A percentile compares a stretch with the other conserved stretches of the same genome.
phyloP scores from a whole-genome alignment of 2,888 invertebrate species.

The Tenthredo distinguenda region DNA sequence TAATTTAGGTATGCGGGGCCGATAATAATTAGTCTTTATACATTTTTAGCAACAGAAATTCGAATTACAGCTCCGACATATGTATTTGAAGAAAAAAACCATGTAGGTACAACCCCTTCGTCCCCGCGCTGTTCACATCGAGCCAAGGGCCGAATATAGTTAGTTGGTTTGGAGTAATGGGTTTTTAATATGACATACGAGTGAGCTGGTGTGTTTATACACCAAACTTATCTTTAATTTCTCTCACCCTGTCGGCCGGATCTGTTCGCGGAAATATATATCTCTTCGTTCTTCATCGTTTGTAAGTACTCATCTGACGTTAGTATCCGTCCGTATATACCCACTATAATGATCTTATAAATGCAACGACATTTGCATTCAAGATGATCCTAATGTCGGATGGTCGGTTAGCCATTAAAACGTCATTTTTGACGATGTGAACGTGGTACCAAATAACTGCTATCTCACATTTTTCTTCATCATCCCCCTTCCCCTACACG shows the following conservation, averaged over 20 bases:
- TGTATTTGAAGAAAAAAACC: not conserved
- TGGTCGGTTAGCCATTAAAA: conserved; percentile 46
- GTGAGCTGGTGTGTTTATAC: not conserved
- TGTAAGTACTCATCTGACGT: conserved; percentile 12
- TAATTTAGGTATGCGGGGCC: not conserved
- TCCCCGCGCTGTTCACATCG: not conserved
- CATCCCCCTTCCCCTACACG: not conserved
- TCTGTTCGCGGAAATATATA: conserved; percentile 26
- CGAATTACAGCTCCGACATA: not conserved
- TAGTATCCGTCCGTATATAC: not conserved
- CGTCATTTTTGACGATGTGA: conserved; percentile 41
- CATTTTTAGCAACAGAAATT: not conserved
- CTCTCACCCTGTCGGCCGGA: not conserved
- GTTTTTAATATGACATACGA: conserved; percentile 43
- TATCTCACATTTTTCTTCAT: not conserved
- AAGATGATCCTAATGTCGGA: conserved; percentile 35
- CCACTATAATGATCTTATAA: conserved; percentile 45
- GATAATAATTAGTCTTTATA: not conserved
- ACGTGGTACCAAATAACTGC: not conserved
- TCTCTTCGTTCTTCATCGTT: not conserved
- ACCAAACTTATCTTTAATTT: not conserved
- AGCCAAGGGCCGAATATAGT: not conserved
- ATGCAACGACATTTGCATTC: conserved; percentile 51
- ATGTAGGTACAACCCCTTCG: not conserved
- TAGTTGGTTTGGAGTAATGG: conserved; percentile 32